Percentiles rank a stretch among this genome's conserved stretches.
Conservation (phyloP, 53 echinoderm and acorn worm species). For the Holothuria leucospilota region DNA sequence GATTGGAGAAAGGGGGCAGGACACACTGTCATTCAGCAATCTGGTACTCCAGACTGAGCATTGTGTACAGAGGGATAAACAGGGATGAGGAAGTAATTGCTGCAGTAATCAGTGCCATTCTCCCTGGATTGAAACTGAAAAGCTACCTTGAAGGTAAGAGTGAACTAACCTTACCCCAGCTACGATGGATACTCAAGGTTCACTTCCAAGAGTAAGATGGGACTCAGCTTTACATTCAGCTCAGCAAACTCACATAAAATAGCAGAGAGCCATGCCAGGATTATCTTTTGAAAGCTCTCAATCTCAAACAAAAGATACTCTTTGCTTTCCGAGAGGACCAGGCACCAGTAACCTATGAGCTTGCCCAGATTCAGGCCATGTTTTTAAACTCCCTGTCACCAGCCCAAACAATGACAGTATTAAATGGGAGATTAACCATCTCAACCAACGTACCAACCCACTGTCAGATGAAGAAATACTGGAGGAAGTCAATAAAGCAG, state of each 20-base stretch:
- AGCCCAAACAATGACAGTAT: too few relatives aligned
- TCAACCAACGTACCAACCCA: too few relatives aligned
- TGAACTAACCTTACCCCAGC: conserved; percentile 10
- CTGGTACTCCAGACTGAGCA: conserved; percentile 56
- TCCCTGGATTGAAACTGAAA: neutral
- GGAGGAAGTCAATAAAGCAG: too few relatives aligned
- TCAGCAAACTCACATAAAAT: too few relatives aligned
- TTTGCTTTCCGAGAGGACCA: conserved; percentile 43
- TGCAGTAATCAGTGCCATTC: conserved; percentile 47
- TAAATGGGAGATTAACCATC: too few relatives aligned
- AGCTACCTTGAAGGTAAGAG: conserved; percentile 51
- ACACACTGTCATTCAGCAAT: conserved; percentile 47
- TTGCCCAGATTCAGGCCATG: neutral
- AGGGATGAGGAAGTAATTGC: conserved; percentile 38
- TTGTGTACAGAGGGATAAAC: conserved; percentile 16
- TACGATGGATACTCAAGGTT: conserved; percentile 13
- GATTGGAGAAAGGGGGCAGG: conserved; percentile 35
- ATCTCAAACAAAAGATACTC: conserved; percentile 50
- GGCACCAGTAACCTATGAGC: conserved; percentile 42
- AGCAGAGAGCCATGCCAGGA: too few relatives aligned
- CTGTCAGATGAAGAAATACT: too few relatives aligned
- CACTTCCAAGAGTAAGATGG: neutral
- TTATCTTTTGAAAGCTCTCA: conserved; percentile 34
- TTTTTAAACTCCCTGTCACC: too few relatives aligned
- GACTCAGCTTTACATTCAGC: too few relatives aligned